phyloP scores from a whole-genome alignment of 2,113 vertebrate species.

The Eulemur rufifrons region DNA sequence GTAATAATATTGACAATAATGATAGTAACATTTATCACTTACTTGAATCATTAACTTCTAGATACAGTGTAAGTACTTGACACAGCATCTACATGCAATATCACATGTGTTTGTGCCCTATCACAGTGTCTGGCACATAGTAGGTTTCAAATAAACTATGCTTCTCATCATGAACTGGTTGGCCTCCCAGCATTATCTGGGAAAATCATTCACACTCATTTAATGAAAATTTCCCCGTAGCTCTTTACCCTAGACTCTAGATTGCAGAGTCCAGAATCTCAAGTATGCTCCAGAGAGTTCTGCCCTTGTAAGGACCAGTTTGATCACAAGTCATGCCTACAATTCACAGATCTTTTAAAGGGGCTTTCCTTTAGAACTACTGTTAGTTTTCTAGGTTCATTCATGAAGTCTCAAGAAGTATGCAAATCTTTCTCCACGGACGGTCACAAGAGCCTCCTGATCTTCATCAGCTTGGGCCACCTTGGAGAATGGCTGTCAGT shows the following conservation, averaged over 20 bases:
- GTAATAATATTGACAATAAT: not conserved
- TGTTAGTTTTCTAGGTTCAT: not conserved
- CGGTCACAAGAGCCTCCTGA: not conserved
- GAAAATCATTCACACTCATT: not conserved
- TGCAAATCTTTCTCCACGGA: not conserved
- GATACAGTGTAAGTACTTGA: not conserved
- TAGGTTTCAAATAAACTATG: not conserved
- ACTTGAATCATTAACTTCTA: not conserved
- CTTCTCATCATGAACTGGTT: not conserved
- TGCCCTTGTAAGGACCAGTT: not conserved
- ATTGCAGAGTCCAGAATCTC: not conserved
- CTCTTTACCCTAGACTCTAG: not conserved
- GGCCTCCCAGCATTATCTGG: not conserved
- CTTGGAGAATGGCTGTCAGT: not conserved
- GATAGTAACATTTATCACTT: not conserved
- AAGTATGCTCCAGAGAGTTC: not conserved
- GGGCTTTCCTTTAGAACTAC: not conserved
- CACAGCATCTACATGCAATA: not conserved
- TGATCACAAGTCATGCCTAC: not conserved
- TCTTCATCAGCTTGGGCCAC: not conserved
- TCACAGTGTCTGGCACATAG: not conserved
- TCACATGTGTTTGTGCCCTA: not conserved
- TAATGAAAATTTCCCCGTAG: not conserved
- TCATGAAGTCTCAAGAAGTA: not conserved
- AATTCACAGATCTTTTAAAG: not conserved